Conservation (phyloP, 2,888 invertebrate genomes). For the Hemaris fuciformis region DNA sequence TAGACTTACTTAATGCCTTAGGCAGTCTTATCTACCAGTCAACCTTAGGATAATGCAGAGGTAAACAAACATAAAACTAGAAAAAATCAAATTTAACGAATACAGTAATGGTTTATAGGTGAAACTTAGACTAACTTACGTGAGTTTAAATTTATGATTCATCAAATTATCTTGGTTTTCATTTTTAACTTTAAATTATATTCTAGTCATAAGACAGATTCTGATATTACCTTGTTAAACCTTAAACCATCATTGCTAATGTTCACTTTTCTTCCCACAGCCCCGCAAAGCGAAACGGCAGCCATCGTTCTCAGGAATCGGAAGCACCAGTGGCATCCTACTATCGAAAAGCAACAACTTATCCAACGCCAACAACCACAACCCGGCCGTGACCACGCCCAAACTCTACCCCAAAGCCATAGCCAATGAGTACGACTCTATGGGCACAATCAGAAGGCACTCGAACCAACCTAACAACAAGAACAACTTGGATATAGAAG, state of each 20-base stretch:
- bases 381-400: slow-evolving; percentile 80
- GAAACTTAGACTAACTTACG: no score
- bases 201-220: no score
- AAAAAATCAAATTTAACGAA: no score
- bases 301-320: slow-evolving; percentile 85
- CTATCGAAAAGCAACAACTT: slow-evolving; percentile 82
- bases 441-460: slow-evolving; percentile 88
- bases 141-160: no score
- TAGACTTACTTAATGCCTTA: no score
- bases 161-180: no score
- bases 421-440: slow-evolving; percentile 88
- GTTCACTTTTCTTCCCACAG: slow-evolving; percentile 37
- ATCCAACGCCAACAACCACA: slow-evolving; percentile 83
- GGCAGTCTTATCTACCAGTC: no score
- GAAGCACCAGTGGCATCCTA: slow-evolving; percentile 74
- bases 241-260: not conserved
- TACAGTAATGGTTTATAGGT: no score
- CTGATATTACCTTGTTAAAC: no score
- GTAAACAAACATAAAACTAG: no score
- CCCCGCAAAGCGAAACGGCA: slow-evolving; percentile 84
- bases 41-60: no score
- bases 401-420: slow-evolving; percentile 86
- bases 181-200: no score
- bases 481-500: slow-evolving; percentile 83
- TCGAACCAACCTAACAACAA: slow-evolving; percentile 87